phyloP scores from a whole-genome alignment of 2,113 vertebrate genomes.

The Nyctereutes procyonoides region DNA sequence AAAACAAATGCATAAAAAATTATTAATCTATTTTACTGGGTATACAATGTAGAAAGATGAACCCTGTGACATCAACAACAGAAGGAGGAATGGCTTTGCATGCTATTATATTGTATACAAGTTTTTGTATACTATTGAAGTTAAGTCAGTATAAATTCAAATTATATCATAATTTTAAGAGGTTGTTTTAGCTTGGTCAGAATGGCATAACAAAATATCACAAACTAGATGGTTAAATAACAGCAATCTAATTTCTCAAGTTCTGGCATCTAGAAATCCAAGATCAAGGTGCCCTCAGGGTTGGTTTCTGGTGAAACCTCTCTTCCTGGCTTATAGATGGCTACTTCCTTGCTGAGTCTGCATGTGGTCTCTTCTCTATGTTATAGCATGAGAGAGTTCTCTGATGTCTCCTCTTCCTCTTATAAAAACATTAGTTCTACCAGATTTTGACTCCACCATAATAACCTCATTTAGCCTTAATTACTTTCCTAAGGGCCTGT shows the following conservation, averaged over 20 bases:
- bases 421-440: background rate
- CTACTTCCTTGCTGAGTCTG: background rate
- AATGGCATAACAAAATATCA: background rate
- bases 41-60: background rate
- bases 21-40: background rate
- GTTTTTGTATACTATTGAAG: background rate
- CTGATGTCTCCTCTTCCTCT: background rate
- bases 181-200: background rate
- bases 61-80: background rate
- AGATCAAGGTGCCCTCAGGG: background rate
- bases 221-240: background rate
- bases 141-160: background rate
- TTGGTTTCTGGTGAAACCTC: background rate
- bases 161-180: background rate
- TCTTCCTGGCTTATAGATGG: background rate
- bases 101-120: background rate
- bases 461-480: background rate
- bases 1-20: background rate
- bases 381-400: background rate
- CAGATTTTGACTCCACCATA: background rate
- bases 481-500: background rate
- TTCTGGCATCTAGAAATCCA: background rate
- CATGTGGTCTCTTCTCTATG: background rate
- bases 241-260: background rate
- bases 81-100: background rate